Evolutionary conservation across 2,113 vertebrate species (phyloP), one percentile per base, ranked within the genome.

Genomic region (Stictonetta naevosa): DNA sequence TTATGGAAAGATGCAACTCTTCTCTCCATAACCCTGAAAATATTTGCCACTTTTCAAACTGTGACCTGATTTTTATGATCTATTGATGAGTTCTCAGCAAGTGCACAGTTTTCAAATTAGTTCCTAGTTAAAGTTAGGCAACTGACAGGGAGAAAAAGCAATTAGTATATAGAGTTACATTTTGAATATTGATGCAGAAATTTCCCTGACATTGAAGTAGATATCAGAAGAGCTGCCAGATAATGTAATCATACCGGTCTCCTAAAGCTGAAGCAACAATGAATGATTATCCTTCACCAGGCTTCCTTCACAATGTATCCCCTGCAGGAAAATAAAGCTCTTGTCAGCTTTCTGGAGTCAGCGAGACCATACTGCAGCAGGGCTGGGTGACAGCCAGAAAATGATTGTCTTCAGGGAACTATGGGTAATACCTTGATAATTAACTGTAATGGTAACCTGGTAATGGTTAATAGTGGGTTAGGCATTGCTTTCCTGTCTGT

Each of bases 111-210:
- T 96, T 97, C 59, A 94, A 82, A 21, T 87, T 82, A 92, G 79
- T 87, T 97, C 69, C 91, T 91, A 91, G 79, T 83, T 96, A 91
- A 88, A 93, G 68, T 92, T 93, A 92, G 33, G 42, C 46, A 79
- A 33, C 64, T 96, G 85, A 79, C 93, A 96, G 94, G 88, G 78
- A 93, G 94, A 94, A 95, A 95, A 97, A 90, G 3, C 13, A 63
- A 59, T 34, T 77, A 85, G 3, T 33, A 90, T 40, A 53, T 11
- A 92, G 80, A 93, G 31, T 68, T 96, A 87, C 44, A 62, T 82
- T 96, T 90, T 96, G 87, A 83, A 96, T 96, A 97, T 82, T 67
- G 23, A 75, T 94, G 88, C 79, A 96, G 94, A 97, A 78, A 90
- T 83, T 83, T 78, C 77, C 59, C 78, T 95, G 82, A 93, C 66